These are phyloP conservation scores for Ceyx margarethae DNA, from an alignment of 2,113 vertebrate species.

Conservation along the genomic window DNA sequence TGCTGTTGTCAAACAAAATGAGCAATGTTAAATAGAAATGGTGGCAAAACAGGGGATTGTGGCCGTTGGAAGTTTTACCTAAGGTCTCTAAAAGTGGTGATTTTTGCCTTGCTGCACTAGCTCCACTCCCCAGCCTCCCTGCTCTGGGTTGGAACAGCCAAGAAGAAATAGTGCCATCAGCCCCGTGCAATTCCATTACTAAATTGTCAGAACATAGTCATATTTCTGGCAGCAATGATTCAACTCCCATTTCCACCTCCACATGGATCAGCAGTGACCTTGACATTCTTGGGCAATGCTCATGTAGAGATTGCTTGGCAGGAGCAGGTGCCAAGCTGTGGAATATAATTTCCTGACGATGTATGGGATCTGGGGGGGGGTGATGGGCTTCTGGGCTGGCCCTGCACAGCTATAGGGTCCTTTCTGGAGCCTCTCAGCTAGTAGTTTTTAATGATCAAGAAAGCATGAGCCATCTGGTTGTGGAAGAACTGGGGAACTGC, in stretches of 20 bases:
- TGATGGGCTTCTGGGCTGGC: conserved; percentile 16
- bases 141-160: background rate
- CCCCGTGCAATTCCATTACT: background rate
- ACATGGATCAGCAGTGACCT: background rate
- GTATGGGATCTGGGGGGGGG: background rate
- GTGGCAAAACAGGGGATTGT: background rate
- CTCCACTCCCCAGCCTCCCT: background rate
- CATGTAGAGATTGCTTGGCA: background rate
- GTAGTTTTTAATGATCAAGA: background rate
- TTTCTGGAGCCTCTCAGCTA: background rate
- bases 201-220: conserved; percentile 24
- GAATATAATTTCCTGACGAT: background rate
- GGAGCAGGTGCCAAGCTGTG: conserved; percentile 25
- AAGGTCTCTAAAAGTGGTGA: background rate
- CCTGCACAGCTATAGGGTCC: background rate
- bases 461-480: background rate
- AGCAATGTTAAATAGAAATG: background rate
- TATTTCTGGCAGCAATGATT: conserved; percentile 24
- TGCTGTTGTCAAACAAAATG: background rate
- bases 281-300: background rate
- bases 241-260: conserved; percentile 64
- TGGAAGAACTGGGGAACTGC: background rate
- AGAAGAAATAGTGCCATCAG: background rate
- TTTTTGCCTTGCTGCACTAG: background rate
- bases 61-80: background rate